Evolutionary conservation across 2,113 vertebrate genomes (phyloP).

Genomic region (Bubo bubo): DNA sequence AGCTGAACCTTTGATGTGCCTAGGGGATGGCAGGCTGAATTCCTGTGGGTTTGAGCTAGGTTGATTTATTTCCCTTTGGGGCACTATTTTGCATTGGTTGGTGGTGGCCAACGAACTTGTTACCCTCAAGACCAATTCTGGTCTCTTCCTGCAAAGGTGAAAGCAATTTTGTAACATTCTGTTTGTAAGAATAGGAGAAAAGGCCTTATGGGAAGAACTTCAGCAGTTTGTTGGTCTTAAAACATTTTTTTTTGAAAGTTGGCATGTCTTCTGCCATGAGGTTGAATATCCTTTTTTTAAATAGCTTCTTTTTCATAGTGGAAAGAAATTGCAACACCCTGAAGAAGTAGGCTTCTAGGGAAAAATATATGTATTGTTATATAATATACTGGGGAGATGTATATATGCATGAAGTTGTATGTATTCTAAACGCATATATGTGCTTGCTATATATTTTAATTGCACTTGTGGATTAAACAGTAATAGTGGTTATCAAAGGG

Average conservation of each 20-base stretch:
- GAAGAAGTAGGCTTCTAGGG: not conserved
- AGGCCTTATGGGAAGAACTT: not conserved
- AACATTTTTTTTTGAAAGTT: not conserved
- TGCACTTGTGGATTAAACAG: not conserved
- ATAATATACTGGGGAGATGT: not conserved
- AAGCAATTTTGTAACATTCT: not conserved
- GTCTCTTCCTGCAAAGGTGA: not conserved
- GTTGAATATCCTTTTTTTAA: not conserved
- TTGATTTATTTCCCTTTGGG: not conserved
- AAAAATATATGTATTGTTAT: not conserved
- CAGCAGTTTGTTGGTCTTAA: not conserved
- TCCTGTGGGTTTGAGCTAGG: not conserved
- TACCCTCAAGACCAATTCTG: not conserved
- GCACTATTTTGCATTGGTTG: not conserved
- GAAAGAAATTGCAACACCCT: not conserved
- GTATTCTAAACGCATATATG: not conserved
- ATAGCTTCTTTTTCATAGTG: not conserved
- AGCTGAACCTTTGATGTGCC: not conserved
- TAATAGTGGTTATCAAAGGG: not conserved
- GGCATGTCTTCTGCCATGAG: not conserved
- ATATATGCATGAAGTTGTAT: not conserved
- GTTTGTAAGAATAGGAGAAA: not conserved
- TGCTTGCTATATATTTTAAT: not conserved
- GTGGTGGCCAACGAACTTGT: not conserved
- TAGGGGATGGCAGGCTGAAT: not conserved